phyloP scores from a whole-genome alignment of 2,888 invertebrate genomes.

The Drosophila histrio region DNA sequence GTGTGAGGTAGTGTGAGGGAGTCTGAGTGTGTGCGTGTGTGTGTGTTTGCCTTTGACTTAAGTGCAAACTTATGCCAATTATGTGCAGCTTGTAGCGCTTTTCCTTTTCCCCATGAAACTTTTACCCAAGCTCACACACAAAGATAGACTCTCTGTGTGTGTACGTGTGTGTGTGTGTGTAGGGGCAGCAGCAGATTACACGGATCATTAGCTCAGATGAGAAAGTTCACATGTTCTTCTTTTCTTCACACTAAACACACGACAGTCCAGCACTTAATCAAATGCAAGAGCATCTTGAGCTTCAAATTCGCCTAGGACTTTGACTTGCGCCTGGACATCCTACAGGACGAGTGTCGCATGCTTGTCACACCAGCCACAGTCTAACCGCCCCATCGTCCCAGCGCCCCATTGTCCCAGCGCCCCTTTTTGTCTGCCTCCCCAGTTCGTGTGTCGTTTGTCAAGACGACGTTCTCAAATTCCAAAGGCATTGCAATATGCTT shows the following conservation, averaged over 20 bases:
- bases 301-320: conserved; percentile 10
- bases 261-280: conserved; percentile 71
- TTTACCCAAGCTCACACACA: conserved; percentile 11
- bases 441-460: conserved; percentile 36
- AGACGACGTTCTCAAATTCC: conserved; percentile 35
- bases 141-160: background rate
- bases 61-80: conserved; percentile 77
- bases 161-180: background rate
- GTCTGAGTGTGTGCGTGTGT: background rate
- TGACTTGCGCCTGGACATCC: background rate
- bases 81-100: conserved; percentile 51
- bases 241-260: conserved; percentile 50
- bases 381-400: background rate
- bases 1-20: background rate
- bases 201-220: conserved; percentile 74
- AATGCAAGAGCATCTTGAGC: conserved; percentile 50
- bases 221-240: conserved; percentile 68
- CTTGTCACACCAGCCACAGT: background rate
- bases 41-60: conserved; percentile 61
- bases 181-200: conserved; percentile 61
- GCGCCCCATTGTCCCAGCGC: too few species aligned
- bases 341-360: background rate
- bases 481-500: conserved; percentile 58
- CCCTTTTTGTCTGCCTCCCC: too few species aligned
- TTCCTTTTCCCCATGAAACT: conserved; percentile 1